Evolutionary conservation across 2,797 vertebrate species (phyloP), one percentile per base, ranked within the genome.

Genomic region (Gephyroberyx darwinii): DNA sequence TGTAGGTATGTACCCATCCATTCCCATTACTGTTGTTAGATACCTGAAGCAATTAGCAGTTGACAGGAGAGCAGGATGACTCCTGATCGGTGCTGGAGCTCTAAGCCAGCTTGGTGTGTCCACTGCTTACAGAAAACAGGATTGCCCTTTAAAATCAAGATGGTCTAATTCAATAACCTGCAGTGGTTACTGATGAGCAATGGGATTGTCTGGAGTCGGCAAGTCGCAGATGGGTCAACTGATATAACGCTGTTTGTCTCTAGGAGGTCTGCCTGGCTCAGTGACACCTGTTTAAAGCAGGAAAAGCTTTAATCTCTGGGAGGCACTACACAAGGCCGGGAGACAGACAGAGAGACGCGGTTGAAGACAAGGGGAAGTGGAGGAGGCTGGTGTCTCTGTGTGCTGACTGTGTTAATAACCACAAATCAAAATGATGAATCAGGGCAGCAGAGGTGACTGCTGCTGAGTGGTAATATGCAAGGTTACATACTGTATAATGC

Each of bases 81-180:
- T 89, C 84, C 83, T 86, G 86, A 88, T 86, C 87, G 82, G 84
- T 66, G 78, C 82, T 77, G 65, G 70, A 82, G 83, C 80, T 76
- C 82, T 75, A 58, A 85, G 80, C 76, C 76, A 80, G 79, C 78
- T 82, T 80, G 79, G 87, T 80, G 78, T 89, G 90, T 85, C 87
- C 86, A 79, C 87, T 89, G 90, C 89, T 92, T 91, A 91, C 92
- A 91, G 86, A 92, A 94, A 94, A 93, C 90, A 90, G 92, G 87
- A 93, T 93, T 94, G 93, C 86, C 90, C 90, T 93, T 93, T 92
- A 91, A 93, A 94, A 94, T 91, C 90, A 90, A 92, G 90, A 93
- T 92, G 90, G 88, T 90, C 92, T 94, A 94, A 95, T 94, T 93
- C 87, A 94, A 94, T 95, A 94, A 93, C 88, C 87, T 84, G 82